Conservation (phyloP, 2,888 invertebrate genomes). For the Hydraecia micacea region DNA sequence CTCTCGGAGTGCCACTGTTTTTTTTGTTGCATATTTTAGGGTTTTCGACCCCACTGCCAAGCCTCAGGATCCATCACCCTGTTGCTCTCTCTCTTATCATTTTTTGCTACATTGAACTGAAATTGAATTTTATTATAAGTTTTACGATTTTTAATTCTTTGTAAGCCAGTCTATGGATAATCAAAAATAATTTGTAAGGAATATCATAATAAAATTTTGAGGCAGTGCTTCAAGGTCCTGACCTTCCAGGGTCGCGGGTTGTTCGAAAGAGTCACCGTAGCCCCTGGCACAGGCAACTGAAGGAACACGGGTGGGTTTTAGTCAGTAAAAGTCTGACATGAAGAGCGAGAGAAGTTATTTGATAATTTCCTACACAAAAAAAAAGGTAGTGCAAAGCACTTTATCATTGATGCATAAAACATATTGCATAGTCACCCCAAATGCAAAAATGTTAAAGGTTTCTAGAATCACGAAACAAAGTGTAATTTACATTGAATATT, state of each 20-base stretch:
- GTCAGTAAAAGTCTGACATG: too few species aligned
- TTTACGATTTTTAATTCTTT: background rate
- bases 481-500: too few species aligned
- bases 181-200: background rate
- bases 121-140: slow-evolving; percentile 5
- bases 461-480: background rate
- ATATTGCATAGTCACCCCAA: background rate
- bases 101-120: background rate
- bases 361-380: too few species aligned
- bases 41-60: background rate
- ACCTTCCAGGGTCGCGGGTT: too few species aligned
- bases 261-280: too few species aligned
- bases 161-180: background rate
- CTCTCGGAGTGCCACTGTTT: too few species aligned
- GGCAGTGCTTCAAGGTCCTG: background rate
- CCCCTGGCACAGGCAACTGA: too few species aligned
- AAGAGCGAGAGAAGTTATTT: too few species aligned
- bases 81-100: background rate
- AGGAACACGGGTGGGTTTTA: too few species aligned
- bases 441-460: background rate
- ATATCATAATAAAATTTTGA: background rate
- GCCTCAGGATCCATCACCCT: background rate
- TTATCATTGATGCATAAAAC: background rate
- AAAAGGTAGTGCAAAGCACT: background rate
- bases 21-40: background rate